Evolutionary conservation across 2,888 invertebrate genomes (phyloP).

Genomic region (Habrosyne pyritoides): DNA sequence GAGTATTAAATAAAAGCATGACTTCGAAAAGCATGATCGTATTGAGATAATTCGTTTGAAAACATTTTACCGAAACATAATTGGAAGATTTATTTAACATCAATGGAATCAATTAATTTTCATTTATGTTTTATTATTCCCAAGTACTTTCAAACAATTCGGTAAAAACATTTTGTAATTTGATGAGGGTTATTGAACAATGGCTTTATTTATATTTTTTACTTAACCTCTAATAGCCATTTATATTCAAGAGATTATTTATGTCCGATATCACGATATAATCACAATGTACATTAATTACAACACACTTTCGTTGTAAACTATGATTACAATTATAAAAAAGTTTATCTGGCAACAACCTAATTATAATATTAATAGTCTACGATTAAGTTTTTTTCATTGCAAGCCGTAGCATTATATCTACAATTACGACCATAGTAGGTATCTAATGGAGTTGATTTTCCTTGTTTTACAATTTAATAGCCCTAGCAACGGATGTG

Average conservation of each 20-base stretch:
- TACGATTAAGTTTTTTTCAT: conserved; percentile 20
- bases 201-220: background rate
- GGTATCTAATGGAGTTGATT: conserved; percentile 30
- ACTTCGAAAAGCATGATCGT: conserved; percentile 19
- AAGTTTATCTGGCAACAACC: conserved; percentile 7
- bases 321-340: conserved; percentile 4
- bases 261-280: background rate
- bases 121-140: background rate
- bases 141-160: background rate
- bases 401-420: conserved; percentile 17
- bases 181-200: background rate
- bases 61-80: conserved; percentile 13
- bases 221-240: background rate
- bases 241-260: background rate
- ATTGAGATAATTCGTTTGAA: conserved; percentile 27
- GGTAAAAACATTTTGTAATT: background rate
- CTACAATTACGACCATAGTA: conserved; percentile 32
- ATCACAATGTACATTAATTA: background rate
- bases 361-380: conserved; percentile 24
- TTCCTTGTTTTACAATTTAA: conserved; percentile 44
- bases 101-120: conserved; percentile 4
- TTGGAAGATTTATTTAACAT: conserved; percentile 3
- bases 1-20: conserved; percentile 24
- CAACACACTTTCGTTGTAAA: background rate
- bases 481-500: conserved; percentile 35